phyloP scores from a whole-genome alignment of 2,797 vertebrate species.

The Lateolabrax maculatus region DNA sequence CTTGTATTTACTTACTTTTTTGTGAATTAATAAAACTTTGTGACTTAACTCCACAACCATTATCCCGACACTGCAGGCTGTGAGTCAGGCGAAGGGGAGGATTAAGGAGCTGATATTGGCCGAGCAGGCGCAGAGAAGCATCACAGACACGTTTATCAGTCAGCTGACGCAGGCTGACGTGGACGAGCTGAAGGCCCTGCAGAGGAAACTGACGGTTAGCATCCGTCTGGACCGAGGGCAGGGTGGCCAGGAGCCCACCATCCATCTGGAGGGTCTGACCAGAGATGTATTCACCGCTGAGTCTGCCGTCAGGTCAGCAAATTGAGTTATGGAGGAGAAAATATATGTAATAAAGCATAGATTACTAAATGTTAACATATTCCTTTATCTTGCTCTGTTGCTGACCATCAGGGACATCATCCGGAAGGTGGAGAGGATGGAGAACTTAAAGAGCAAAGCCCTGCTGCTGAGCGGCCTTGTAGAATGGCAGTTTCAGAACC shows the following conservation, averaged over 20 bases:
- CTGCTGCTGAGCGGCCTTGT: constrained; percentile 72
- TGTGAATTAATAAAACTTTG: no score
- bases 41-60: neutral
- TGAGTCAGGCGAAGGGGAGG: constrained; percentile 72
- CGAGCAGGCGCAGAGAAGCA: constrained; percentile 78
- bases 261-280: constrained; percentile 87
- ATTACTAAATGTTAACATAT: neutral
- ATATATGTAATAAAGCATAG: accelerated
- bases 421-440: constrained; percentile 71
- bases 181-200: constrained; percentile 79
- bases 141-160: constrained; percentile 80
- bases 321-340: neutral
- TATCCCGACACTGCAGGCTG: constrained; percentile 22
- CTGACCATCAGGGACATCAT: constrained; percentile 82
- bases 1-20: no score
- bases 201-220: constrained; percentile 81
- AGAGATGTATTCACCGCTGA: constrained; percentile 83
- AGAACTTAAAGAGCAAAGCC: constrained; percentile 78
- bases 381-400: accelerated
- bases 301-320: constrained; percentile 54
- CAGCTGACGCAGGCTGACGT: constrained; percentile 79
- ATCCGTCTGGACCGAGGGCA: constrained; percentile 73
- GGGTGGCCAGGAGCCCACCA: constrained; percentile 61
- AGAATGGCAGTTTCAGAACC: constrained; percentile 84
- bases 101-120: constrained; percentile 78